Evolutionary conservation across 37 sponge, comb jelly and placozoan species (phyloP).

Genomic region (Cladorhizidae sp.): DNA sequence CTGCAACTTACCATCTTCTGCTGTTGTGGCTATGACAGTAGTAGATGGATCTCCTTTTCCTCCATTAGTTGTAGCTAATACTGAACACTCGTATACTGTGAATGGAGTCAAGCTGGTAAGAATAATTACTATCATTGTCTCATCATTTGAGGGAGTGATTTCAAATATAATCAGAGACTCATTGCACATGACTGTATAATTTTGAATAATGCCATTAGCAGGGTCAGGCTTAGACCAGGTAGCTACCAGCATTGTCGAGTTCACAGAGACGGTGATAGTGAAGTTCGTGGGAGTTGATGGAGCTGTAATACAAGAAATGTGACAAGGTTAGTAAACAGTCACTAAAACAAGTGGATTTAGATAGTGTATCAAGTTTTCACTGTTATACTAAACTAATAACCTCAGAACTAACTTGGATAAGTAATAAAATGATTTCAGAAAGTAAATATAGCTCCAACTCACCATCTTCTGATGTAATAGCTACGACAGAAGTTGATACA

Average conservation of each 20-base stretch:
- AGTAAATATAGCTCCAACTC: no score
- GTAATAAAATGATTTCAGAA: no score
- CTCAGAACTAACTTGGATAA: no score
- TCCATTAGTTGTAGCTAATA: constrained; percentile 51
- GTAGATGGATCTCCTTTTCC: constrained; percentile 42
- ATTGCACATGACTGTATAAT: constrained; percentile 35
- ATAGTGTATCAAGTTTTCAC: no score
- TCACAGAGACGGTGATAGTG: background rate
- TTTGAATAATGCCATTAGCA: constrained; percentile 50
- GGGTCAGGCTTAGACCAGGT: constrained; percentile 24
- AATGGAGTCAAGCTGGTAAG: constrained; percentile 41
- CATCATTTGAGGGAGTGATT: no score
- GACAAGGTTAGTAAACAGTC: no score
- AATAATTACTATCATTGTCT: background rate
- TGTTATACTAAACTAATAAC: no score
- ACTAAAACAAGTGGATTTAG: no score
- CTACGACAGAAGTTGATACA: constrained; percentile 3
- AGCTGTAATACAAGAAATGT: background rate
- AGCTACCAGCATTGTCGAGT: background rate
- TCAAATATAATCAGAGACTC: background rate
- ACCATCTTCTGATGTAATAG: constrained; percentile 41
- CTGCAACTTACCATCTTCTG: constrained; percentile 34
- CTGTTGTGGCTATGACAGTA: constrained; percentile 16
- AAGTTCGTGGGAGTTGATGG: background rate
- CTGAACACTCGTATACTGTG: constrained; percentile 50